phyloP scores from a whole-genome alignment of 2,797 vertebrate species.

The Lepus townsendii region DNA sequence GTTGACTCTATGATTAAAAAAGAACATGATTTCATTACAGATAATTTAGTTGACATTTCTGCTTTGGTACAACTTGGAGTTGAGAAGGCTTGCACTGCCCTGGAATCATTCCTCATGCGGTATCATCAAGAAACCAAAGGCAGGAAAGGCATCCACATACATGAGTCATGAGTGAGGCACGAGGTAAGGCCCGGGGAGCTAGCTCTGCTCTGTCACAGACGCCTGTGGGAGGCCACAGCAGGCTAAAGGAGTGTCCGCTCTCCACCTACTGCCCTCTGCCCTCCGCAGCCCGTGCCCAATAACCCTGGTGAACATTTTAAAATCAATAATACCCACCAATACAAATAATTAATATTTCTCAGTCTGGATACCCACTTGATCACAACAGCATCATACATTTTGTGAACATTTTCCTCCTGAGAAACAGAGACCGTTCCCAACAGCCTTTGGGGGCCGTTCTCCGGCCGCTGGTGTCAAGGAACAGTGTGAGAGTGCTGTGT shows the following conservation, averaged over 20 bases:
- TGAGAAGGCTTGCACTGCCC: constrained; percentile 50
- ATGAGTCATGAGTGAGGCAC: constrained; percentile 75
- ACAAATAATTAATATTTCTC: constrained; percentile 59
- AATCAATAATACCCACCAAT: constrained; percentile 5
- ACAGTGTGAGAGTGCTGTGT: background rate
- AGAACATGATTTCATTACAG: constrained; percentile 85
- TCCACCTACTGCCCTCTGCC: background rate
- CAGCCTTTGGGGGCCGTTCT: background rate
- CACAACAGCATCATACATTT: background rate
- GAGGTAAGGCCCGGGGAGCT: constrained; percentile 70
- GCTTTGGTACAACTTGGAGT: constrained; percentile 75
- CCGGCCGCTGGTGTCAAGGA: background rate
- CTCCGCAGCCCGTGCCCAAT: background rate
- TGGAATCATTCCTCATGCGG: constrained; percentile 59
- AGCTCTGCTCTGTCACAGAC: constrained; percentile 71
- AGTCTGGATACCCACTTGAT: background rate
- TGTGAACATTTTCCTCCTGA: background rate
- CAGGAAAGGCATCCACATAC: constrained; percentile 53
- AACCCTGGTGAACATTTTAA: background rate
- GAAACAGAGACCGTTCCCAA: background rate
- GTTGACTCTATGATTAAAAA: constrained; percentile 79
- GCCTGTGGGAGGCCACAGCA: constrained; percentile 71
- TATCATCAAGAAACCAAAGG: constrained; percentile 75
- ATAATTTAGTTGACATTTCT: constrained; percentile 82
- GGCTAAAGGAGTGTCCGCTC: background rate